Evolutionary conservation across 1,140 invertebrate genomes (phyloP).

Genomic region (Nomia melanderi): DNA sequence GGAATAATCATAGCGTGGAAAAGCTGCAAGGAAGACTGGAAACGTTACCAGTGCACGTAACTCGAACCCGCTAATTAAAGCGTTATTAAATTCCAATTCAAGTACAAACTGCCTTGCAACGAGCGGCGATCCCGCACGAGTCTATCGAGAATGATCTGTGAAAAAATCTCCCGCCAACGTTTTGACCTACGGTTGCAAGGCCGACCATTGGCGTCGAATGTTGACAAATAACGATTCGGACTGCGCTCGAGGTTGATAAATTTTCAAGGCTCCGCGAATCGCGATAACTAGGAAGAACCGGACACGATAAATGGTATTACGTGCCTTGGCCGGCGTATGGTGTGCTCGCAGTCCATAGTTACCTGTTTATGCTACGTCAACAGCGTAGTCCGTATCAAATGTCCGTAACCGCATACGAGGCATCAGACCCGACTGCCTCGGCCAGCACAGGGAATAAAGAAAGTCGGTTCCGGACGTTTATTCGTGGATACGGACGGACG

Average conservation of each 20-base stretch:
- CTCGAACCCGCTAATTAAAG: background rate
- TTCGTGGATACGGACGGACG: background rate
- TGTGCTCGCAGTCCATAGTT: slow-evolving; percentile 13
- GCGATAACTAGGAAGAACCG: background rate
- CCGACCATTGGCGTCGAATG: too few species aligned
- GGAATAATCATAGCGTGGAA: background rate
- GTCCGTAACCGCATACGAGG: background rate
- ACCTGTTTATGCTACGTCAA: slow-evolving; percentile 34
- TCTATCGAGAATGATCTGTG: background rate
- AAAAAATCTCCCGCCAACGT: background rate
- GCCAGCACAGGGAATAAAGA: background rate
- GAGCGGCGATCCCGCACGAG: background rate
- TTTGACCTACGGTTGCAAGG: too few species aligned
- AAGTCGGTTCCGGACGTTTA: background rate
- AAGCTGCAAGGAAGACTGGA: background rate
- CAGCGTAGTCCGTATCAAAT: slow-evolving; percentile 11
- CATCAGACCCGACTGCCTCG: background rate
- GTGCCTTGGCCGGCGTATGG: too few species aligned
- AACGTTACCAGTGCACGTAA: background rate
- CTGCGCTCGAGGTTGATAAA: too few species aligned
- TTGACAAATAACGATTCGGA: too few species aligned
- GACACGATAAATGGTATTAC: background rate
- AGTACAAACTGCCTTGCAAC: background rate
- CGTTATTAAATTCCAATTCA: background rate
- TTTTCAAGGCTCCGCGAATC: background rate